Base-by-base conservation (phyloP, 2,888 invertebrate species). In the Polyommatus icarus region DNA sequence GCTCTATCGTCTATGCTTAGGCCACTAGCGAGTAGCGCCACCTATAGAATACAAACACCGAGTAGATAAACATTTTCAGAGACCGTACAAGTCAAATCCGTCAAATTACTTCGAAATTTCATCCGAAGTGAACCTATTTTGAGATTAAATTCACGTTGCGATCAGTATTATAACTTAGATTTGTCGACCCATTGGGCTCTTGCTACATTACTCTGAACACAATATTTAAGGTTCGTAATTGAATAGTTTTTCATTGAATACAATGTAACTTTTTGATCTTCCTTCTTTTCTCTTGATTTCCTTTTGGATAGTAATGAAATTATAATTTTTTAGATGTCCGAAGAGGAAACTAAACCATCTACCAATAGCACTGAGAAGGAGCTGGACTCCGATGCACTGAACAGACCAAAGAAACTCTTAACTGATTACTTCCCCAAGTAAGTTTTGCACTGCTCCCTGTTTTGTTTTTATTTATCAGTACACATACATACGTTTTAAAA, bases 381-480 rank as follows among this genome's bases (percentile, higher is more conserved):
- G 46, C 32, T 57, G 54, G 57, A 59, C 57, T 40, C 71, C n/a
- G 59, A 77, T 15, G 12, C 57, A 15, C 20, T 32, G 40, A 61
- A 29, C 24, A 78, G 76, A 46, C 73, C 77, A 76, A 80, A 79
- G 29, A 79, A 79, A 71, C 29, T 76, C 40, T 57, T 80, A 12
- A 78, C 78, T 18, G 79, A 80, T n/a, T 80, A 80, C 78, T 80
- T 79, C 71, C 73, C 78, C 29, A 79, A 71, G 80, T 59, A 20
- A 36, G 71, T 29, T 50, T 76, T 29, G 18, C 7, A 29, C 20
- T 54, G 50, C 7, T 54, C 50, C 7, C 8, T 76, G 76, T 77
- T 57, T 76, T 59, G 71, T 32, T 81, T 4, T 79, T 76, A 10
- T n/a, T 7, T 20, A 24, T 24, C 24, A 61, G 8, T 1, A 32